Base-by-base conservation (phyloP, 2,113 vertebrate genomes). In the Poeciliopsis turrubarensis region DNA sequence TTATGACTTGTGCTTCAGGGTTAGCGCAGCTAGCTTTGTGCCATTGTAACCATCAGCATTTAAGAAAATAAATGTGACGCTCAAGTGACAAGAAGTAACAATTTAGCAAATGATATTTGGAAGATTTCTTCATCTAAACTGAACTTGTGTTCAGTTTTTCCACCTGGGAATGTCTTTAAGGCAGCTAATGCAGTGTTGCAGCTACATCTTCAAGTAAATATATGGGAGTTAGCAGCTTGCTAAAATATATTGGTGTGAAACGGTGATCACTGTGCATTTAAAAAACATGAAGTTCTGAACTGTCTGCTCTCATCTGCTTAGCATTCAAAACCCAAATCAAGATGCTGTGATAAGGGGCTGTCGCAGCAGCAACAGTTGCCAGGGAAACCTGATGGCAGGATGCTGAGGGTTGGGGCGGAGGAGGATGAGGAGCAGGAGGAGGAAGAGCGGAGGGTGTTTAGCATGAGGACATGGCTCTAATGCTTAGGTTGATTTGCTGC, bases 311-410 rank as follows among this genome's bases (percentile, higher is more conserved):
- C 68, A 15, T 82, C 89, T 87, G 81, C 72, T 93, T 89, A 92
- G 90, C 90, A 93, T 94, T 89, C 68, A 73, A 81, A 87, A 90
- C 81, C 88, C 78, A 86, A 91, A 91, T 88, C 86, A 85, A 91
- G 82, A 87, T 61, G 44, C 86, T 47, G 83, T 79, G 88, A 90
- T 89, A 89, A 89, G 87, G 87, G 79, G 89, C 91, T 90, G 93
- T 91, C 82, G 91, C 92, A 91, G 91, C 82, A 12, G 90, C 92
- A 94, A 93, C 93, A 87, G 94, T 94, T 94, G 89, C 94, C 91
- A 94, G 82, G 94, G 94, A 90, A 93, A 95, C 93, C 89, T 87
- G 88, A 87, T 87, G 81, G 83, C 84, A 86, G 88, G 89, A 91
- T 90, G 86, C 84, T 84, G 82, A 78, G 84, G 78, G 76, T 32